phyloP scores from a whole-genome alignment of 1,140 invertebrate genomes.

The Lepidurus arcticus region DNA sequence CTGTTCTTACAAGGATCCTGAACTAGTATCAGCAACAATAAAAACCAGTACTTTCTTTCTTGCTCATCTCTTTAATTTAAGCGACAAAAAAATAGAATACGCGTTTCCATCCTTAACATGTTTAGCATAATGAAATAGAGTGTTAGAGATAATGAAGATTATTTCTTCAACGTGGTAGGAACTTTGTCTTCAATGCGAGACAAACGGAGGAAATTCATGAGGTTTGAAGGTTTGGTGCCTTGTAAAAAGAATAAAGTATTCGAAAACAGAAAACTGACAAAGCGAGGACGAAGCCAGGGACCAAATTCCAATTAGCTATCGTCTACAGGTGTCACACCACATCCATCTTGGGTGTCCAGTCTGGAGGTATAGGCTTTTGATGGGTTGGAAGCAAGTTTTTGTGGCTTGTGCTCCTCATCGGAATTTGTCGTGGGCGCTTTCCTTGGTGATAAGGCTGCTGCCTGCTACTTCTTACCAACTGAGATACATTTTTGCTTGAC shows the following conservation, averaged over 20 bases:
- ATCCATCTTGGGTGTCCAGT: constrained; percentile 18
- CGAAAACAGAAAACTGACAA: background rate
- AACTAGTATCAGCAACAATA: background rate
- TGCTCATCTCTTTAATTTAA: background rate
- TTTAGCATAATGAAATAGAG: background rate
- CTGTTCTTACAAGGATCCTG: background rate
- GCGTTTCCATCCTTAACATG: background rate
- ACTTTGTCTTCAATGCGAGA: background rate
- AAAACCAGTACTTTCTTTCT: background rate
- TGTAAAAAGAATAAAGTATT: background rate
- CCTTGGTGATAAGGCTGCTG: background rate
- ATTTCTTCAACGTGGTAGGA: too few species aligned
- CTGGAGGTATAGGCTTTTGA: background rate
- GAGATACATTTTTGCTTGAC: background rate
- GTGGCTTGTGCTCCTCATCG: constrained; percentile 13
- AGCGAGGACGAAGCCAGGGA: constrained; percentile 7
- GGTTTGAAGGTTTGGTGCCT: too few species aligned
- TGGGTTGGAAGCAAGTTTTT: background rate
- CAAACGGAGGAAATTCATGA: background rate
- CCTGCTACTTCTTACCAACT: background rate
- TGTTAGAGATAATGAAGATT: background rate
- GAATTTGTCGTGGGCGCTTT: background rate
- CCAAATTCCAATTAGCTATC: constrained; percentile 19
- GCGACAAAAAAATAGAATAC: background rate
- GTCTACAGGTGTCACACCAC: constrained; percentile 10